Conservation (phyloP, 2,113 vertebrate species). For the Emydura subglobosa region DNA sequence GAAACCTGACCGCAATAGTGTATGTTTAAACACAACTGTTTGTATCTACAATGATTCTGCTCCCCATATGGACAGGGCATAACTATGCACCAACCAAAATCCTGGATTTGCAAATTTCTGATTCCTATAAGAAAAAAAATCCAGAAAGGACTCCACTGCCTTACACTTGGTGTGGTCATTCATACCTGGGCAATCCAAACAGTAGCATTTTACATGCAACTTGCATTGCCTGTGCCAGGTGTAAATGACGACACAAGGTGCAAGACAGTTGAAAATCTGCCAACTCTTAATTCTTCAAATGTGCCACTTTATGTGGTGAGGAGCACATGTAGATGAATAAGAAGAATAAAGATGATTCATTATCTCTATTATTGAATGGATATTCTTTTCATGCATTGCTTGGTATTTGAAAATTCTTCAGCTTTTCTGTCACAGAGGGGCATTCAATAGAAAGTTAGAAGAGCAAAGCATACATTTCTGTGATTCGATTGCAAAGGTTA, state of each 20-base stretch:
- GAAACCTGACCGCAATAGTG: neutral
- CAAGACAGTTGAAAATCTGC: neutral
- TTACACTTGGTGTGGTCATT: neutral
- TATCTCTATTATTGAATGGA: neutral
- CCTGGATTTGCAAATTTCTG: neutral
- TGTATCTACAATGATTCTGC: neutral
- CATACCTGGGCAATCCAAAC: neutral
- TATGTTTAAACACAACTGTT: neutral
- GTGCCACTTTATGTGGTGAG: neutral
- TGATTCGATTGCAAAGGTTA: neutral
- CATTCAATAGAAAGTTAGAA: neutral
- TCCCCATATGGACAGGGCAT: neutral
- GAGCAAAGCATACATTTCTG: neutral
- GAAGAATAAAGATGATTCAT: neutral
- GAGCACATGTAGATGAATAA: neutral
- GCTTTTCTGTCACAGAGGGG: neutral
- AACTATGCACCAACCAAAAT: rapidly evolving
- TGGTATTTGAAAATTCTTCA: neutral
- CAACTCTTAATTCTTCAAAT: neutral
- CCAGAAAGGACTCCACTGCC: neutral
- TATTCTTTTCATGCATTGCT: neutral
- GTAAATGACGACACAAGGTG: neutral
- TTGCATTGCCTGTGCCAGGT: neutral
- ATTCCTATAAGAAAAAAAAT: neutral
- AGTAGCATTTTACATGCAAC: neutral